A percentile compares a stretch with the other conserved stretches of the same genome.
Evolutionary conservation across 1,140 invertebrate species (phyloP).

Genomic region (Drosophila athabasca): DNA sequence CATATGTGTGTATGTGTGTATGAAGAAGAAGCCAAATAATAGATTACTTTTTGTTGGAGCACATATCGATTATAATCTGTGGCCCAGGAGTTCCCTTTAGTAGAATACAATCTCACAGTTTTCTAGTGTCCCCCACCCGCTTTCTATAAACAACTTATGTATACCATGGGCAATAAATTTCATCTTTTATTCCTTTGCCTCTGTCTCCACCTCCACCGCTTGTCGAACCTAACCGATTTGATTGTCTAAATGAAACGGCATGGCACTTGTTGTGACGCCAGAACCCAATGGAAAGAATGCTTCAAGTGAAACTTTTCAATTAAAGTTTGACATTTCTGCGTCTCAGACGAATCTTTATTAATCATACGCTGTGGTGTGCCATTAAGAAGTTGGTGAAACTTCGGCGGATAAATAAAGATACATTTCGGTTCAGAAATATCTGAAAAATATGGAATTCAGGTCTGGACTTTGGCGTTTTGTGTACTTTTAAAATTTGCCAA

Average conservation of each 20-base stretch:
- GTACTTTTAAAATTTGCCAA: slow-evolving; percentile 8
- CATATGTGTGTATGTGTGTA: too few relatives aligned
- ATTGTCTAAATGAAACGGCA: slow-evolving; percentile 35
- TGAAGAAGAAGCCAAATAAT: too few relatives aligned
- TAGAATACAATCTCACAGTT: too few relatives aligned
- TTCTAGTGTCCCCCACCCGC: too few relatives aligned
- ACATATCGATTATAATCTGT: too few relatives aligned
- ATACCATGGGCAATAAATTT: slow-evolving; percentile 1
- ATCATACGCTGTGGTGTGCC: slow-evolving; percentile 12
- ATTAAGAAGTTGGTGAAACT: slow-evolving; percentile 4
- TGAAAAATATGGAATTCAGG: slow-evolving; percentile 15
- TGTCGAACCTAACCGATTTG: slow-evolving; percentile 2
- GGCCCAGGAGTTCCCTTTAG: too few relatives aligned
- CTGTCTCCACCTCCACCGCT: too few relatives aligned
- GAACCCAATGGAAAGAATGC: slow-evolving; percentile 16
- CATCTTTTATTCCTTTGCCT: too few relatives aligned
- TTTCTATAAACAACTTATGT: too few relatives aligned
- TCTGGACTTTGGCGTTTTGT: slow-evolving; percentile 8
- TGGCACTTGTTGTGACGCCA: slow-evolving; percentile 18
- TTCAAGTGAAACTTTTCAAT: slow-evolving; percentile 35
- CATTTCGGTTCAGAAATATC: neutral
- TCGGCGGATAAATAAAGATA: neutral
- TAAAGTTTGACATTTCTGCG: slow-evolving; percentile 17
- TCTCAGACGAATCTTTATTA: neutral
- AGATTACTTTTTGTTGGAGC: too few relatives aligned